Percentiles rank a stretch among this genome's conserved stretches.
Evolutionary conservation across 2,113 vertebrate species (phyloP).

Genomic region (Thymallus thymallus): DNA sequence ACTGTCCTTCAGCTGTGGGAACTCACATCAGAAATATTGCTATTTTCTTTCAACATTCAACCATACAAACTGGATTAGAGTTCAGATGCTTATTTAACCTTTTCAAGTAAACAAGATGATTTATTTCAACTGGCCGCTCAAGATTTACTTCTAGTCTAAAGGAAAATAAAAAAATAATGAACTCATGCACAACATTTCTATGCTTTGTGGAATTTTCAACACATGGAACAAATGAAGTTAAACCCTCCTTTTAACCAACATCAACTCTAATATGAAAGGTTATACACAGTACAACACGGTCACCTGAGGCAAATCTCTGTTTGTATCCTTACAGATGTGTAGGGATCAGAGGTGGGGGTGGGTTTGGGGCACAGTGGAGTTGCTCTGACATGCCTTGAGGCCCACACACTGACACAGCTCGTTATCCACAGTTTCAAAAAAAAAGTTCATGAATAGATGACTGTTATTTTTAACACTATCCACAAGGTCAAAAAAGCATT

Average conservation of each 20-base stretch:
- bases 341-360: background rate
- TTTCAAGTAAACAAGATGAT: slow-evolving; percentile 49
- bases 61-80: slow-evolving; percentile 45
- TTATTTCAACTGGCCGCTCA: slow-evolving; percentile 46
- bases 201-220: background rate
- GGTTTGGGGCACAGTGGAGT: background rate
- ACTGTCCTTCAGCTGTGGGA: slow-evolving; percentile 46
- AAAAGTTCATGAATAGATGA: slow-evolving; percentile 41
- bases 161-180: background rate
- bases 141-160: slow-evolving; percentile 38
- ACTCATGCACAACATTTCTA: background rate
- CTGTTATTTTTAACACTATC: slow-evolving; percentile 36
- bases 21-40: slow-evolving; percentile 42
- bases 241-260: background rate
- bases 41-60: slow-evolving; percentile 51
- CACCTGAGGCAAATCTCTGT: slow-evolving; percentile 37
- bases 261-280: slow-evolving; percentile 12
- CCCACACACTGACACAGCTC: slow-evolving; percentile 35
- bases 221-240: background rate
- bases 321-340: background rate
- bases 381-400: slow-evolving; percentile 30
- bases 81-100: slow-evolving; percentile 50
- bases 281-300: slow-evolving; percentile 6
- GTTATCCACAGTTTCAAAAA: slow-evolving; percentile 34
- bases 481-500: slow-evolving; percentile 19